Conservation (phyloP, 2,113 vertebrate genomes). For the Lethenteron reissneri region DNA sequence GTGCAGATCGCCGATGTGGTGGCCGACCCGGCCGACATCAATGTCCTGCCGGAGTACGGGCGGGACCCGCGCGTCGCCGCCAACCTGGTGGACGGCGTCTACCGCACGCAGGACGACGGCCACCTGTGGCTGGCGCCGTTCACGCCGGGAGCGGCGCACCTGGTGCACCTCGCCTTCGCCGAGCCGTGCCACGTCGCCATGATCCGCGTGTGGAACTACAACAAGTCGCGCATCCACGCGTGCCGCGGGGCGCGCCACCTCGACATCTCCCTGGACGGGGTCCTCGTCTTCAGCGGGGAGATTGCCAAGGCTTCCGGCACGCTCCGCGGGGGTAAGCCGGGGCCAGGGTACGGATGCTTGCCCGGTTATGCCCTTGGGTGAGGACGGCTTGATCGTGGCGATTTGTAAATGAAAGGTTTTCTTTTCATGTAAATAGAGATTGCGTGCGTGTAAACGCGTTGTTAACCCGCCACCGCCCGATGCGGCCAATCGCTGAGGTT, state of each 20-base stretch:
- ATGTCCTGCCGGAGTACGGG: slow-evolving; percentile 56
- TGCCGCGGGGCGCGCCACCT: slow-evolving; percentile 69
- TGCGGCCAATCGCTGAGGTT: no score
- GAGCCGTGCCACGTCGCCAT: slow-evolving; percentile 49
- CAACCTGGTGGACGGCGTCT: slow-evolving; percentile 59
- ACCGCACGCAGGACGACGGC: slow-evolving; percentile 88
- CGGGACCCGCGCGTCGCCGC: slow-evolving; percentile 48
- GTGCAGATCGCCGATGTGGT: no score
- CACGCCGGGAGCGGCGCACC: slow-evolving; percentile 43
- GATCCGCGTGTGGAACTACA: slow-evolving; percentile 95
- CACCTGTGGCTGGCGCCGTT: slow-evolving; percentile 91
- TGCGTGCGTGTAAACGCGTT: no score
- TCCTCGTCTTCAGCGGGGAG: slow-evolving; percentile 68
- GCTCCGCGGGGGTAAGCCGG: slow-evolving; percentile 52
- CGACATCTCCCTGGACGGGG: slow-evolving; percentile 44
- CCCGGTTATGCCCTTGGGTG: no score
- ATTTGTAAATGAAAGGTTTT: no score
- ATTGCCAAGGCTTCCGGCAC: slow-evolving; percentile 90
- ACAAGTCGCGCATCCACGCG: slow-evolving; percentile 90
- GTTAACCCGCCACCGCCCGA: no score
- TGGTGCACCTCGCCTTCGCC: slow-evolving; percentile 45
- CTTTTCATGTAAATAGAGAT: no score
- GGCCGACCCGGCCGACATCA: slow-evolving; percentile 71
- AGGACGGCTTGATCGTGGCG: no score
- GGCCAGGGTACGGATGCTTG: not conserved